Conservation (phyloP, 2,797 vertebrate genomes). For the Pygocentrus nattereri region DNA sequence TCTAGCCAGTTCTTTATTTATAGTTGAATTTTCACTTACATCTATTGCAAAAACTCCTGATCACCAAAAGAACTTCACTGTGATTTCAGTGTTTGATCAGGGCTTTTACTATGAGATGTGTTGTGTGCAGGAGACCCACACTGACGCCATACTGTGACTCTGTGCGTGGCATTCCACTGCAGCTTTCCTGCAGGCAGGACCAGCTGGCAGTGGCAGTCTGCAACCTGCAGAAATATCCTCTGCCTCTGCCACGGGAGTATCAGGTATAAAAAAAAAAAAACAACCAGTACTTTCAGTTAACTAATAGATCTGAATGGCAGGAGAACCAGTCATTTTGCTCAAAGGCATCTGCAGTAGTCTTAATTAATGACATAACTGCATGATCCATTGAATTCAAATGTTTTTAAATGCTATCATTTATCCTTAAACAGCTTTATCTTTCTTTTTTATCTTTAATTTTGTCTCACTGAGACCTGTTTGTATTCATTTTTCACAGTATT, state of each 20-base stretch:
- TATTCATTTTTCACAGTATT: conserved; percentile 82
- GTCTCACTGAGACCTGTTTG: not conserved
- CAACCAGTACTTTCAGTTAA: not conserved
- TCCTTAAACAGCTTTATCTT: no score
- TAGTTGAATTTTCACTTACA: no score
- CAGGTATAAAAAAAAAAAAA: conserved; percentile 76
- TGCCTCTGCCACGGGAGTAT: conserved; percentile 83
- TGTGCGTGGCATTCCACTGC: conserved; percentile 88
- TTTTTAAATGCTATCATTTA: not conserved
- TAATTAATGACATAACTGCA: no score
- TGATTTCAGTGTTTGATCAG: not conserved
- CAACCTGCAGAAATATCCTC: conserved; percentile 91
- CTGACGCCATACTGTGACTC: conserved; percentile 91
- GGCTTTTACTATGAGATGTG: conserved; percentile 2
- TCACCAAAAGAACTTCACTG: not conserved
- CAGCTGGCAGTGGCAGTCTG: conserved; percentile 96
- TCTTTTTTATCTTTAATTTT: no score
- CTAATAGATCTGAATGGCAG: not conserved
- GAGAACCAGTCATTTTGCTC: not conserved
- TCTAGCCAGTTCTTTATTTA: not conserved
- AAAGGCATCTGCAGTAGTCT: not conserved
- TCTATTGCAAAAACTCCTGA: not conserved
- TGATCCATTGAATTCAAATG: no score
- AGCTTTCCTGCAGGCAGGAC: conserved; percentile 95
- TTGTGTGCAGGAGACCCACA: conserved; percentile 77